Evolutionary conservation across 2,113 vertebrate genomes (phyloP).

Genomic region (Probosciger aterrimus): DNA sequence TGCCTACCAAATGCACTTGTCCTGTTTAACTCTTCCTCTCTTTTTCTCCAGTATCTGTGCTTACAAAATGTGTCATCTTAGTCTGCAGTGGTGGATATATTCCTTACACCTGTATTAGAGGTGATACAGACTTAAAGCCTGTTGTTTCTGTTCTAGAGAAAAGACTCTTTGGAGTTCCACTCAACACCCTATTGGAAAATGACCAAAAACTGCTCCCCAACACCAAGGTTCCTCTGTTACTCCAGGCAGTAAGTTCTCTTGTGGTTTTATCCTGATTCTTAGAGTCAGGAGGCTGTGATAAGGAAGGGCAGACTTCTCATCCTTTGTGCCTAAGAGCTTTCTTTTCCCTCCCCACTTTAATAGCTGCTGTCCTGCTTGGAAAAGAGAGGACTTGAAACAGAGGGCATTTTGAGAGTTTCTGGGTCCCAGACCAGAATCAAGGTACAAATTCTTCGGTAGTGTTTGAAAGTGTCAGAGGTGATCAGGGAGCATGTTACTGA

Average conservation of each 20-base stretch:
- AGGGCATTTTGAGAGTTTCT: conserved; percentile 89
- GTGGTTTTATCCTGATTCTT: background rate
- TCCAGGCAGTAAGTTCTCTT: conserved; percentile 78
- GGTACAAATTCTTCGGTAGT: conserved; percentile 60
- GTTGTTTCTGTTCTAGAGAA: conserved; percentile 73
- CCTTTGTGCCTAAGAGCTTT: background rate
- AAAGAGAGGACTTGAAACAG: conserved; percentile 84
- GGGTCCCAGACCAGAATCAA: conserved; percentile 90
- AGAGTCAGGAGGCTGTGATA: background rate
- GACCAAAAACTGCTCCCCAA: conserved; percentile 82
- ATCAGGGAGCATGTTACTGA: background rate
- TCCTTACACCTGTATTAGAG: background rate
- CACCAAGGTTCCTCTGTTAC: conserved; percentile 80
- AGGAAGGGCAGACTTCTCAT: background rate
- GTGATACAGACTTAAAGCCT: background rate
- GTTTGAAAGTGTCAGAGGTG: background rate
- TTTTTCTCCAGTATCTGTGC: background rate
- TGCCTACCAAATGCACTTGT: background rate
- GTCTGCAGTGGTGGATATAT: background rate
- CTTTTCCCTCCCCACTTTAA: background rate
- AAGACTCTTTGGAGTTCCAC: conserved; percentile 82
- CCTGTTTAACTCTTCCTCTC: background rate
- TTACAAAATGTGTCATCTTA: background rate
- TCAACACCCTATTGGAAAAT: conserved; percentile 81
- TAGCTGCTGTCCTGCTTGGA: conserved; percentile 89